Conservation (phyloP, 2,113 vertebrate genomes). For the Circaetus gallicus region DNA sequence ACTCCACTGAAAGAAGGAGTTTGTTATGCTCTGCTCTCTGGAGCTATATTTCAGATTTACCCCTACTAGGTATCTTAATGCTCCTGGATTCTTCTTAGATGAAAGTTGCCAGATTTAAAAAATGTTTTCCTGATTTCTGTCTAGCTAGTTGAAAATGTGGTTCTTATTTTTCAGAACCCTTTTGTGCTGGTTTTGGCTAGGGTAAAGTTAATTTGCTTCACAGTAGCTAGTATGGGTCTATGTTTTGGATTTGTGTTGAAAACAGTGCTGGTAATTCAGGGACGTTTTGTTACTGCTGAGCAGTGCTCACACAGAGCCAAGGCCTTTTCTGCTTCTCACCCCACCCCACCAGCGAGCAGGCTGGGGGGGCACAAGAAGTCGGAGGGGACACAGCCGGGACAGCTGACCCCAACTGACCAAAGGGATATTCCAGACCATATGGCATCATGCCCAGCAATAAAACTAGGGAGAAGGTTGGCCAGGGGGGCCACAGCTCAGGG, state of each 20-base stretch:
- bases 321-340: not conserved
- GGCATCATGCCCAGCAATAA: too few relatives aligned
- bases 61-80: not conserved
- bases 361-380: not conserved
- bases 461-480: not conserved
- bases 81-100: not conserved
- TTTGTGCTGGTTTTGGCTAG: not conserved
- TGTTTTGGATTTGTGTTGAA: not conserved
- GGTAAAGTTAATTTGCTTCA: not conserved
- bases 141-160: not conserved
- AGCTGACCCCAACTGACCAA: not conserved
- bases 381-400: not conserved
- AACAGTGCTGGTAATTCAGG: not conserved
- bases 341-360: fast-evolving
- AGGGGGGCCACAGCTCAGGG: not conserved
- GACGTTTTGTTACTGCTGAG: not conserved
- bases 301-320: not conserved
- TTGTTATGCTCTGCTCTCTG: not conserved
- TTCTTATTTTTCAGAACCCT: not conserved
- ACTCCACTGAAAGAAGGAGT: not conserved
- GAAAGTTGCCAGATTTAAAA: not conserved
- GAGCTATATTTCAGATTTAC: not conserved
- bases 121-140: not conserved
- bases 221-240: not conserved
- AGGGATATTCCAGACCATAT: too few relatives aligned